A percentile compares a stretch with the other conserved stretches of the same genome.
Conservation (phyloP, 2,888 invertebrate species). For the Watsonalla binaria region DNA sequence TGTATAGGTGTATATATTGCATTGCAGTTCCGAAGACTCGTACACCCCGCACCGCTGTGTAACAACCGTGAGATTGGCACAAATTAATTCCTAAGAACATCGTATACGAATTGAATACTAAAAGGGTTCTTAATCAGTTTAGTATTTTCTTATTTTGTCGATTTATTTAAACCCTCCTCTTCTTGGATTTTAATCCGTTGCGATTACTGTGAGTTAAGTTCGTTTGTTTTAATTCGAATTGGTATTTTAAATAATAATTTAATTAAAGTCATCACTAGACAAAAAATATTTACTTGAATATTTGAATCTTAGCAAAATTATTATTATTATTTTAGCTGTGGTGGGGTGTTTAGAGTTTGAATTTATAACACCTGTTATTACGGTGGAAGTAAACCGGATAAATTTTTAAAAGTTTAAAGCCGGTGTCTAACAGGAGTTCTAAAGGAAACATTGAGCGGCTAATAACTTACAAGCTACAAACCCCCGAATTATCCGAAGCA, state of each 20-base stretch:
- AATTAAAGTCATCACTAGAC: no score
- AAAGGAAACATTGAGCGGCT: slow-evolving; percentile 10
- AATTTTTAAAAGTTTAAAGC: not conserved
- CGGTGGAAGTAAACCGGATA: not conserved
- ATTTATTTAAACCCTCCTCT: slow-evolving; percentile 33
- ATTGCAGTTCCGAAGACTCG: not conserved
- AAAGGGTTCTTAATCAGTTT: slow-evolving; percentile 15
- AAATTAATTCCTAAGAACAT: slow-evolving; percentile 16
- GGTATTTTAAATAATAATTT: slow-evolving; percentile 18
- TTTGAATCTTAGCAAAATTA: no score
- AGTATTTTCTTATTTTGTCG: slow-evolving; percentile 36
- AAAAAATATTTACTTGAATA: no score
- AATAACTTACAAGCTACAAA: slow-evolving; percentile 35
- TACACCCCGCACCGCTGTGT: slow-evolving; percentile 4
- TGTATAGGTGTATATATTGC: no score
- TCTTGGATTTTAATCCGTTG: slow-evolving; percentile 41
- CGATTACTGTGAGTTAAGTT: slow-evolving; percentile 41
- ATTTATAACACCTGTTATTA: no score
- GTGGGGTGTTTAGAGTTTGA: no score
- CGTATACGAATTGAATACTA: slow-evolving; percentile 38
- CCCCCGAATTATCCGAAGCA: slow-evolving; percentile 40
- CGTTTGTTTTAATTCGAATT: slow-evolving; percentile 38
- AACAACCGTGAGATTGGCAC: slow-evolving; percentile 24
- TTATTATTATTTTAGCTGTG: no score
- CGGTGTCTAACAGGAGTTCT: slow-evolving; percentile 4